Evolutionary conservation across 2,113 vertebrate species (phyloP), one percentile per base, ranked within the genome.

Genomic region (Halichoerus grypus): DNA sequence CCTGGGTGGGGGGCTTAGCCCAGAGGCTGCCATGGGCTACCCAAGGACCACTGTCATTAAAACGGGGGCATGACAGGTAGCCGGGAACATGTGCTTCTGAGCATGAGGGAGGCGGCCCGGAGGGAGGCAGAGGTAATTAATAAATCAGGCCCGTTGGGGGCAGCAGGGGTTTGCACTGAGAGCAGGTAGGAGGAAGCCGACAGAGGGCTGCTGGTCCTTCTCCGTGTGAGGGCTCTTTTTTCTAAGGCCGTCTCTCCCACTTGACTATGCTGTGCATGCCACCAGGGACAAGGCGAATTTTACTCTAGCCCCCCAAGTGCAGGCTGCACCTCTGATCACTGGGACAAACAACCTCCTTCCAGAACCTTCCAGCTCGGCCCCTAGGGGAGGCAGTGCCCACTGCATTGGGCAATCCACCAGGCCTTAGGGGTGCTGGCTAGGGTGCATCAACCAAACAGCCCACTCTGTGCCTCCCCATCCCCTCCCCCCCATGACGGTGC

Each of bases 81-180:
- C 53, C 61, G 0, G 67, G 65, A n/a, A 53, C 9, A 63, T 5
- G 61, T 5, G 3, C n/a, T 7, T 55, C 61, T 26, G 49, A 24
- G 77, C 51, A 13, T 11, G 16, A 26, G 53, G 26, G n/a, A 63
- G 91, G 14, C 21, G 33, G 69, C 46, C 0, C 3, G 0, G 80
- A 95, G 69, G 16, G 71, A 86, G 74, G 53, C 36, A 59, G 81
- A 65, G n/a, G 77, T 94, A 84, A 94, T 96, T 77, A 92, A 46
- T 3, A 19, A 69, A 31, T 18, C 77, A 33, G 10, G 51, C 82
- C 87, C 33, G 0, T 46, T 36, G 90, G 93, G 80, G 83, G 61
- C 53, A 7, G 26, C 46, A n/a, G 74, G 33, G 19, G n/a, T 57
- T 49, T 16, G 92, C 28, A 65, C 2, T 36, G 91, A 91, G 91